Base-by-base conservation (phyloP, 35 echinoderm and acorn worm species). In the Ophioderma brevispina region DNA sequence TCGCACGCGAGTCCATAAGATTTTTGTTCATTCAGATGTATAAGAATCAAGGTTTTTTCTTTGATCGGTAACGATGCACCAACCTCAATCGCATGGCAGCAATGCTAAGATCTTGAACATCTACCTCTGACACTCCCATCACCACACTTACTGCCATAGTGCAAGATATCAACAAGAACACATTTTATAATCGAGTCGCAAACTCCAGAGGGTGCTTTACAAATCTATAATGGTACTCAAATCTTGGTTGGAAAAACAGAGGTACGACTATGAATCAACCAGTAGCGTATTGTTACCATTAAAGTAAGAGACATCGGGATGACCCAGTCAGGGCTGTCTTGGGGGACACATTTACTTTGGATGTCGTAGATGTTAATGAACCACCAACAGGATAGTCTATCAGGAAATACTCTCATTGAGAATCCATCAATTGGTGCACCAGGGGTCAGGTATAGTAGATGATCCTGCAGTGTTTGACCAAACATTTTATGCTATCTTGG, bases 21-120 rank as follows among this genome's bases (percentile, higher is more conserved):
- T n/a, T n/a, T n/a, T n/a, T n/a, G n/a, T n/a, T n/a, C n/a, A n/a
- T n/a, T n/a, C n/a, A n/a, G n/a, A n/a, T n/a, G n/a, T n/a, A n/a
- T n/a, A n/a, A n/a, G n/a, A n/a, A n/a, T n/a, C n/a, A n/a, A n/a
- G n/a, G n/a, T n/a, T n/a, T n/a, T n/a, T n/a, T n/a, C n/a, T n/a
- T n/a, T 91, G 39, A 39, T 84, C 43, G 21, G 37, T 25, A 91
- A 91, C 38, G 89, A 91, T 75, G 42, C 81, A 18, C 89, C 89
- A 35, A 91, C 80, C 32, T 79, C 52, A 32, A 77, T 91, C 30
- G n/a, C 40, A 83, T 84, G 39, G 35, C 80, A 64, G 21, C 36
- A 84, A 75, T 32, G 70, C 64, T 0, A 78, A 42, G 0, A 34
- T 91, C 75, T 50, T 76, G 89, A 82, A 77, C 50, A 78, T 25